Base-by-base conservation (phyloP, 2,888 invertebrate species). In the Tanypteryx hageni region DNA sequence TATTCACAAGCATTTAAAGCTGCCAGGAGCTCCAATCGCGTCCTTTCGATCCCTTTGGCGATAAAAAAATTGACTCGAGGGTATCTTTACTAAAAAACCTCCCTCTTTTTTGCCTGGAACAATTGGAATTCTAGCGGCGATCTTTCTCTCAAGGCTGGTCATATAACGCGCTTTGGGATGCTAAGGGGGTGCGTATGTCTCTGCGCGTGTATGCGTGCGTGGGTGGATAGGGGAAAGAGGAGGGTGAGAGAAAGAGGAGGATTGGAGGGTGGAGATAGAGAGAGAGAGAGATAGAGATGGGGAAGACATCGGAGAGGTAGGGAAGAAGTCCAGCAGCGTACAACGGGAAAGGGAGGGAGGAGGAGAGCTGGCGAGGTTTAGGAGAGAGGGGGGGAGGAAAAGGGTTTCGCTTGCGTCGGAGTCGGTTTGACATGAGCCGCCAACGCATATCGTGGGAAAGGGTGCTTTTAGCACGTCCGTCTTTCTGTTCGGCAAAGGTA, bases 401-500 rank as follows among this genome's bases (percentile, higher is more conserved):
- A 68, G 68, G 18, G 68, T 18, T n/a, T n/a, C 68, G 68, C n/a
- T 68, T 64, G 64, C 64, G 7, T 64, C 64, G 16, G 64, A 16
- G 7, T 64, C 16, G 16, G 64, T 64, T 68, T 68, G 68, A 68
- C 68, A 18, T 68, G 68, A 68, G n/a, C 68, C 68, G 68, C 76
- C 22, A 76, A 76, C 76, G 76, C 27, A 44, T 22, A 86, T 86
- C 86, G 86, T 89, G 89, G 89, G 89, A 89, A 89, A 89, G 64
- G 18, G 89, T 89, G 44, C 86, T 86, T 86, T 86, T 86, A 86
- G 31, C 86, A 61, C 86, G 59, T 61, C 86, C 86, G 59, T 86
- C 61, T 61, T 59, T 31, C 27, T 61, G 18, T 27, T 16, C 86
- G 27, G 18, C 16, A 31, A 44, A 86, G 86, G 86, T 64, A 86